Evolutionary conservation across 2,888 invertebrate species (phyloP).

Genomic region (Cetonia aurata): DNA sequence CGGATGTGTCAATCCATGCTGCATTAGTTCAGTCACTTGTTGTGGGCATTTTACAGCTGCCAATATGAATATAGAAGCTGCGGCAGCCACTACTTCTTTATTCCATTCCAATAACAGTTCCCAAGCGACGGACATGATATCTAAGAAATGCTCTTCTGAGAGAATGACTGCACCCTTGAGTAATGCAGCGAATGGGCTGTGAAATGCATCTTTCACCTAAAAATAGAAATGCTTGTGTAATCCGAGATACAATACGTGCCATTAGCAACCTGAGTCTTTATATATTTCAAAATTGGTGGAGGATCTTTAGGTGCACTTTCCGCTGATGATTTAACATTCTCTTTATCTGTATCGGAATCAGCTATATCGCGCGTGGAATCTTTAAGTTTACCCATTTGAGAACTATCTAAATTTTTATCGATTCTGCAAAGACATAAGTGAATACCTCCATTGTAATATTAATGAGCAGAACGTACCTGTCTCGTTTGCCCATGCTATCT

Average conservation of each 20-base stretch:
- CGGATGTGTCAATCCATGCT: conserved; percentile 85
- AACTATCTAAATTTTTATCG: conserved; percentile 68
- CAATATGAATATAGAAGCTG: conserved; percentile 92
- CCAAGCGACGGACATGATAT: conserved; percentile 95
- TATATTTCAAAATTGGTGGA: conserved; percentile 82
- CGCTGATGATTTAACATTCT: conserved; percentile 56
- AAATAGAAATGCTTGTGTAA: conserved; percentile 9
- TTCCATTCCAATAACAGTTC: conserved; percentile 94
- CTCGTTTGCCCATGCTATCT: conserved; percentile 79
- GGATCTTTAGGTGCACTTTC: conserved; percentile 71
- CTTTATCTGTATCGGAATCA: conserved; percentile 67
- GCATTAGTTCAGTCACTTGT: conserved; percentile 91
- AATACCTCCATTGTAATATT: neutral
- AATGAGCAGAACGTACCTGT: conserved; percentile 67
- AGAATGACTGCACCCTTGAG: conserved; percentile 93
- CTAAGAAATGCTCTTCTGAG: conserved; percentile 87
- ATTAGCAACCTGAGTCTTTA: conserved; percentile 74
- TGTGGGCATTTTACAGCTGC: conserved; percentile 93
- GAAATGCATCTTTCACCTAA: conserved; percentile 89
- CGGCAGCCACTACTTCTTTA: conserved; percentile 85
- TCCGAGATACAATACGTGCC: neutral
- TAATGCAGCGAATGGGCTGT: conserved; percentile 87
- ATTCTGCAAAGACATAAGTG: conserved; percentile 59
- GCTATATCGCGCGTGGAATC: conserved; percentile 70
- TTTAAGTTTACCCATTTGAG: conserved; percentile 67